A percentile compares a stretch with the other conserved stretches of the same genome.
phyloP scores from a whole-genome alignment of 2,797 vertebrate genomes.

The Neomorphus geoffroyi region DNA sequence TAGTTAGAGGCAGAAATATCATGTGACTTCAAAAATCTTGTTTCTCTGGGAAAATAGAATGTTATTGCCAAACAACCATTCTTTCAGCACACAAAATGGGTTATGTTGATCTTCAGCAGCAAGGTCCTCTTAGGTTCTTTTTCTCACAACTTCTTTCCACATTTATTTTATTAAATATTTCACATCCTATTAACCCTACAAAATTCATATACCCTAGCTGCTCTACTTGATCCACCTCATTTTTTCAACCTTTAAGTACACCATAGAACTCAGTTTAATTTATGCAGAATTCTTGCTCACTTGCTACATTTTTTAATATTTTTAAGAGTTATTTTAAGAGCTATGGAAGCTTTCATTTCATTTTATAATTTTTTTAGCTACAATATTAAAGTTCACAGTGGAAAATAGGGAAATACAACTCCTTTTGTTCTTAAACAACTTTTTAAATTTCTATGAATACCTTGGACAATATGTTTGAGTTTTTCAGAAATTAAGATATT shows the following conservation, averaged over 20 bases:
- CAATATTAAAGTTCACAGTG: accelerated
- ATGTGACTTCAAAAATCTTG: not conserved
- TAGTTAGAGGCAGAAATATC: not conserved
- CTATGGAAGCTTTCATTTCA: not conserved
- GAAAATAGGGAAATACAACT: not conserved
- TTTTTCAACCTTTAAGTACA: not conserved
- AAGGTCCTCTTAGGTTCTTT: not conserved
- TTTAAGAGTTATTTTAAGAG: not conserved
- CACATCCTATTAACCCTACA: not conserved
- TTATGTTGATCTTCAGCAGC: not conserved
- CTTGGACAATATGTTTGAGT: not conserved
- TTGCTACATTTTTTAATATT: not conserved
- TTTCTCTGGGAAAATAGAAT: not conserved
- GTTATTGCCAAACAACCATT: not conserved
- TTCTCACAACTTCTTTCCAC: not conserved
- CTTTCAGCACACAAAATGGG: not conserved
- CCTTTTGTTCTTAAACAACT: not conserved
- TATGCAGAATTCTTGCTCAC: not conserved
- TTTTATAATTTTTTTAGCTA: not conserved
- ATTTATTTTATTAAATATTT: not conserved
- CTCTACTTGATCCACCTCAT: accelerated
- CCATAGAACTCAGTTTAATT: not conserved
- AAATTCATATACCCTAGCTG: not conserved
- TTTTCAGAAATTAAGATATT: not conserved
- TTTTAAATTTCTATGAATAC: not conserved